These are phyloP conservation scores for Sebastes kiyomatsui DNA, from an alignment of 2,797 vertebrate species.

Conservation along the genomic window DNA sequence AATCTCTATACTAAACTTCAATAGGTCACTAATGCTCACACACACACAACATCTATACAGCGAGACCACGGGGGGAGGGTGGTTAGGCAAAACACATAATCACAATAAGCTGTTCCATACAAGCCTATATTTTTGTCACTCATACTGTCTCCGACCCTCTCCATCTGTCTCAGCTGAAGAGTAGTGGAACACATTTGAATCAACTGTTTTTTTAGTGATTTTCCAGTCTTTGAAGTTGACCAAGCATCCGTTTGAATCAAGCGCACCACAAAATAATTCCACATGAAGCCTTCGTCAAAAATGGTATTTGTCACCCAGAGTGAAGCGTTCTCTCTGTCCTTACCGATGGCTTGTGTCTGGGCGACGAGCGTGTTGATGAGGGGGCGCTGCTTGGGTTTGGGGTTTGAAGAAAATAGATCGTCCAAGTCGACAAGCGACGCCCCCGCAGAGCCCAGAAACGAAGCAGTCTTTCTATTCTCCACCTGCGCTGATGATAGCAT, in stretches of 20 bases:
- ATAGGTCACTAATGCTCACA: constrained; percentile 32
- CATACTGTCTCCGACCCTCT: constrained; percentile 8
- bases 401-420: constrained; percentile 85
- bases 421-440: constrained; percentile 91
- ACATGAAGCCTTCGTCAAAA: constrained; percentile 10
- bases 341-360: constrained; percentile 68
- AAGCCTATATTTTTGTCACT: constrained; percentile 28
- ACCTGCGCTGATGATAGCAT: constrained; percentile 3
- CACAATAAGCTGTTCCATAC: constrained; percentile 46
- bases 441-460: constrained; percentile 87
- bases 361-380: constrained; percentile 15
- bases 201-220: constrained; percentile 4
- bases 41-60: constrained; percentile 47
- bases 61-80: constrained; percentile 13
- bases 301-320: constrained; percentile 9
- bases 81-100: constrained; percentile 17
- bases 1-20: constrained; percentile 31
- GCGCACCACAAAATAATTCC: constrained; percentile 25
- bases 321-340: constrained; percentile 53
- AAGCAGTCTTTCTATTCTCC: constrained; percentile 82
- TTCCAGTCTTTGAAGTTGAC: constrained; percentile 17
- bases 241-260: constrained; percentile 40
- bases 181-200: constrained; percentile 9
- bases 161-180: constrained; percentile 8
- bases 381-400: constrained; percentile 69